These are phyloP conservation scores for Erpetoichthys calabaricus DNA, from an alignment of 2,797 vertebrate genomes.

Conservation along the genomic window DNA sequence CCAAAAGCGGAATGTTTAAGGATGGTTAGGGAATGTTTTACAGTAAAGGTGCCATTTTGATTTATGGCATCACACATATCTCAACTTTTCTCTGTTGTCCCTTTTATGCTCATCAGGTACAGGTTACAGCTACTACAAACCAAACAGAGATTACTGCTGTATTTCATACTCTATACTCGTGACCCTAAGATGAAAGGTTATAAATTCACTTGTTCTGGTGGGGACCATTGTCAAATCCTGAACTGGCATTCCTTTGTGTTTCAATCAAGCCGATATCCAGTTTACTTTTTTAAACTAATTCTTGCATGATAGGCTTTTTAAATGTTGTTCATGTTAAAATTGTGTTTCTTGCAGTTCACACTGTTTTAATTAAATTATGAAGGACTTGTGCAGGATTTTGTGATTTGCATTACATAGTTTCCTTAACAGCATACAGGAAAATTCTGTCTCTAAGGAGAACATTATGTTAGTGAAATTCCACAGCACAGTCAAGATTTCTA, in stretches of 20 bases:
- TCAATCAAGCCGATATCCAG: constrained; percentile 11
- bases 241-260: constrained; percentile 13
- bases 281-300: neutral
- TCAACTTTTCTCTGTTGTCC: too few species aligned
- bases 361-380: too few species aligned
- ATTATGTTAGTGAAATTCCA: too few species aligned
- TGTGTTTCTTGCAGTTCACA: neutral
- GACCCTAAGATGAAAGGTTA: too few species aligned
- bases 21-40: constrained; percentile 23
- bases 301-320: neutral
- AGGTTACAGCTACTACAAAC: constrained; percentile 2
- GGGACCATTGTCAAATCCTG: constrained; percentile 1
- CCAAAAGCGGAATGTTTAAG: constrained; percentile 6
- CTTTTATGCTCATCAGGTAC: too few species aligned
- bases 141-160: constrained; percentile 16
- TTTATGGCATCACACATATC: too few species aligned
- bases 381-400: too few species aligned
- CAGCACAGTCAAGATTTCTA: too few species aligned
- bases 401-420: too few species aligned
- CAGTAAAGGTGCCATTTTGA: constrained; percentile 26
- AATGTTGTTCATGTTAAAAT: neutral
- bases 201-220: too few species aligned
- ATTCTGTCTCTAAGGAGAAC: too few species aligned
- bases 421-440: too few species aligned
- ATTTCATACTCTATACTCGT: neutral